Conservation (phyloP, 1,140 invertebrate species). For the Lysiphlebus fabarum region DNA sequence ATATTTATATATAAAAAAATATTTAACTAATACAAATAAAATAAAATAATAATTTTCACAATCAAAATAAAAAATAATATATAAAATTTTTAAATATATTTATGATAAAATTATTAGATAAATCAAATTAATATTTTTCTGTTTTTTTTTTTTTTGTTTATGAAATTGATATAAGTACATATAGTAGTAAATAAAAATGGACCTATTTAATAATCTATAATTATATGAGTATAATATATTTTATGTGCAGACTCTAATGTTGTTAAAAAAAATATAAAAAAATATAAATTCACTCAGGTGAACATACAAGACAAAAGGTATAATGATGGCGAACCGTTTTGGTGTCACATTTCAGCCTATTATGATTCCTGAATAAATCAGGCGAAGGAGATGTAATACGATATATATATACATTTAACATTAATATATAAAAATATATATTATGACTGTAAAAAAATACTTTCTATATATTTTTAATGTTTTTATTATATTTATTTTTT, state of each 20-base stretch:
- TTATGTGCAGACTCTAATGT: too few species aligned
- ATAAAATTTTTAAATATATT: too few species aligned
- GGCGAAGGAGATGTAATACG: conserved; percentile 47
- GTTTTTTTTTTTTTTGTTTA: too few species aligned
- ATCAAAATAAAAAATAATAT: too few species aligned
- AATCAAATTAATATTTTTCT: too few species aligned
- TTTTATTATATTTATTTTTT: too few species aligned
- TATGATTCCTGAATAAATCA: conserved; percentile 50
- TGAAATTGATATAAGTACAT: too few species aligned
- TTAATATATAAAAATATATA: neutral
- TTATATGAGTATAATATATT: too few species aligned
- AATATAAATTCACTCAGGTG: conserved; percentile 42
- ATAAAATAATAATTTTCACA: too few species aligned
- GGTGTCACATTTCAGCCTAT: conserved; percentile 48
- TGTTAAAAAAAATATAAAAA: conserved; percentile 18
- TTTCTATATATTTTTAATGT: neutral
- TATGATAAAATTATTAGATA: too few species aligned
- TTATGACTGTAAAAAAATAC: neutral
- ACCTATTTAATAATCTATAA: too few species aligned
- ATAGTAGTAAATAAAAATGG: too few species aligned
- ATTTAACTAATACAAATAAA: neutral
- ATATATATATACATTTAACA: conserved; percentile 27
- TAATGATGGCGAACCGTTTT: conserved; percentile 43
- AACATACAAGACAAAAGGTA: conserved; percentile 45
- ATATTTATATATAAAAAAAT: conserved; percentile 17